These are phyloP conservation scores for Hesperia comma DNA, from an alignment of 2,888 invertebrate species.

Conservation along the genomic window DNA sequence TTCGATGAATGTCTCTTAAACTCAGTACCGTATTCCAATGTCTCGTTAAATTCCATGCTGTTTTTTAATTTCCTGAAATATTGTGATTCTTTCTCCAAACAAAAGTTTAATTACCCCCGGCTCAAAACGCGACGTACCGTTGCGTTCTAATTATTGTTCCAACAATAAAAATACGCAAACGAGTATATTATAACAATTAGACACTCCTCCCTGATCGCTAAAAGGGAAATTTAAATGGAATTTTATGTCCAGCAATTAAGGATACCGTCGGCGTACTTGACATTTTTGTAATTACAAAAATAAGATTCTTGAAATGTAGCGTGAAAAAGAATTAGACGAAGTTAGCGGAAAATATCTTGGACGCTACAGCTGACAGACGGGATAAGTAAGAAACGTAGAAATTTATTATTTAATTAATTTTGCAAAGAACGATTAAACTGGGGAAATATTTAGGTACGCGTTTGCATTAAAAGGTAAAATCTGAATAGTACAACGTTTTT, in stretches of 20 bases:
- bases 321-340: conserved; percentile 82
- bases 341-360: conserved; percentile 73
- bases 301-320: conserved; percentile 84
- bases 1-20: too few species aligned
- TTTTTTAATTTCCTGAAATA: conserved; percentile 56
- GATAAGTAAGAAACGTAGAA: conserved; percentile 63
- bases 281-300: conserved; percentile 85
- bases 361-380: conserved; percentile 68
- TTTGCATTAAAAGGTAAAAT: conserved; percentile 25
- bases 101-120: conserved; percentile 78
- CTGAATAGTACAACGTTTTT: not conserved
- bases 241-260: conserved; percentile 85
- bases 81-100: conserved; percentile 66
- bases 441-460: conserved; percentile 26
- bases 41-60: too few species aligned
- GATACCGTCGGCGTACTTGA: conserved; percentile 83
- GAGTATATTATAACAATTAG: conserved; percentile 84
- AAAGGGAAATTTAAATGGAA: conserved; percentile 85
- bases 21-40: too few species aligned
- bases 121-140: conserved; percentile 75
- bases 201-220: conserved; percentile 83
- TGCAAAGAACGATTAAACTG: conserved; percentile 31
- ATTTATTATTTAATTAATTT: conserved; percentile 54
- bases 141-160: conserved; percentile 83
- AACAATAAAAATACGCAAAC: conserved; percentile 84